Conservation (phyloP, 1,140 invertebrate genomes). For the Neoseiulus cucumeris region DNA sequence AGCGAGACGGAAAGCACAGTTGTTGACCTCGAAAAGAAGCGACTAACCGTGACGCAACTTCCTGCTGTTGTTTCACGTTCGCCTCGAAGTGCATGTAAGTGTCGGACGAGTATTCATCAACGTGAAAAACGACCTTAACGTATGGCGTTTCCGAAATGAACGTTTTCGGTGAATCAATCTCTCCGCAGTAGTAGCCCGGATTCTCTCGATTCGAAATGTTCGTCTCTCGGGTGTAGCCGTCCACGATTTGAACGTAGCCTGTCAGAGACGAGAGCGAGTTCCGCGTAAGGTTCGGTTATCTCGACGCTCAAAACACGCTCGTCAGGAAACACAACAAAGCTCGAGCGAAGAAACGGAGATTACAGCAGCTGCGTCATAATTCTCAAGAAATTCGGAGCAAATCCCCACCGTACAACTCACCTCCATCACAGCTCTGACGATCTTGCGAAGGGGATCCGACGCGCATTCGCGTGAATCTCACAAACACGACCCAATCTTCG, state of each 20-base stretch:
- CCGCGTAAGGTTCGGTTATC: not conserved
- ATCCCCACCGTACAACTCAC: not conserved
- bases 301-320: too few relatives aligned
- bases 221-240: slow-evolving; percentile 20
- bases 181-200: slow-evolving; percentile 58
- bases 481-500: slow-evolving; percentile 64
- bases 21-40: not conserved
- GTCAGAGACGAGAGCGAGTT: not conserved
- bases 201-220: slow-evolving; percentile 15
- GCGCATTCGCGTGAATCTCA: slow-evolving; percentile 32
- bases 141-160: slow-evolving; percentile 83
- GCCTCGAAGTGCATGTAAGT: slow-evolving; percentile 55
- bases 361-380: not conserved
- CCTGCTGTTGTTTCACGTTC: slow-evolving; percentile 63
- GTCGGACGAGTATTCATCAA: slow-evolving; percentile 66
- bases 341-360: not conserved
- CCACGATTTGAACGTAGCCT: slow-evolving; percentile 20
- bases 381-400: not conserved
- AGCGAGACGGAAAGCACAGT: too few relatives aligned
- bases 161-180: slow-evolving; percentile 73
- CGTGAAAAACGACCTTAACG: slow-evolving; percentile 68
- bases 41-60: slow-evolving; percentile 29
- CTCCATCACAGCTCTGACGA: slow-evolving; percentile 18
- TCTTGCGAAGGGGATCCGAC: slow-evolving; percentile 18
- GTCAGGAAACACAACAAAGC: too few relatives aligned